Base-by-base conservation (phyloP, 2,888 invertebrate species). In the Drosophila bunnanda region DNA sequence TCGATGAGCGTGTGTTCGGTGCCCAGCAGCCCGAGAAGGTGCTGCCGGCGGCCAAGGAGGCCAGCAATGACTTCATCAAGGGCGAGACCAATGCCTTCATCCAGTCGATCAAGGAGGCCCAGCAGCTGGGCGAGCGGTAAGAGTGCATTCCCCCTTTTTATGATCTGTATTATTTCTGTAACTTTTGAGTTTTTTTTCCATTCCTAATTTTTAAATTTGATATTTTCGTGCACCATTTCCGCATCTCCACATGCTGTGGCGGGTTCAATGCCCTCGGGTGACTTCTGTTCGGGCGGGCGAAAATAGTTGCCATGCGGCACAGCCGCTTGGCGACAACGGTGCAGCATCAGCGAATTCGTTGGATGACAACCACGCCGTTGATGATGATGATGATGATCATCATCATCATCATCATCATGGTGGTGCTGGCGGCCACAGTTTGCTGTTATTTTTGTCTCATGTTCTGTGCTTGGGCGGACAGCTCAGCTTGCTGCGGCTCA, bases 31-130 rank as follows among this genome's bases (percentile, higher is more conserved):
- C 83, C 4, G 75, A 79, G 58, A 91, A 91, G 73, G 82, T 87
- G 46, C 82, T 87, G 10, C 89, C 91, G 17, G 55, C 91, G 74
- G 53, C 90, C 5, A 92, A 92, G 82, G 89, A 90, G 77, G 92
- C 91, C 61, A 92, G 91, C 54, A 81, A 78, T 44, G 90, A 91
- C 32, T 92, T 92, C 58, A 85, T 92, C 39, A 87, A 83, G 55
- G 88, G 88, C 59, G 92, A 92, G 56, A 75, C 84, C 25, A 79
- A 82, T 36, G 79, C 87, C 72, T 86, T 89, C 38, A 83, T 81
- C 50, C 76, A 90, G 67, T 84, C 90, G 15, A 88, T 84, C 48
- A 88, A 87, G 77, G 79, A 88, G 55, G 83, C 83, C 0, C 86
- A 88, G 57, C 79, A 78, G 69, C 77, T 77, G 48, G 85, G 83